Conservation (phyloP, 2,113 vertebrate species). For the Strigops habroptila region DNA sequence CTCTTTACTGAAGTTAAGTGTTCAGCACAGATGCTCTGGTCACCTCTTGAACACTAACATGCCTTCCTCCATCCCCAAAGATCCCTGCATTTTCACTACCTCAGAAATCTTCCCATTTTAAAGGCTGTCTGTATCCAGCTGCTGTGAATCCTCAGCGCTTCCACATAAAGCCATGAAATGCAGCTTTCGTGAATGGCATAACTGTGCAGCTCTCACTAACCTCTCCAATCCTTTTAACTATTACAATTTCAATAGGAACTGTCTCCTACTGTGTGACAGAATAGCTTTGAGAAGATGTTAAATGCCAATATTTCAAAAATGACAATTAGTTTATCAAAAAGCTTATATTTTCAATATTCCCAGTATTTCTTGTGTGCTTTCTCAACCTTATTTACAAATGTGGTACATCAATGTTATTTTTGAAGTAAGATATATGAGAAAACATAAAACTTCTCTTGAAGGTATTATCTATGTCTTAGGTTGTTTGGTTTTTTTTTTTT, state of each 20-base stretch:
- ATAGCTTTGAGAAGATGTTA: background rate
- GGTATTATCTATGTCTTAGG: slow-evolving; percentile 6
- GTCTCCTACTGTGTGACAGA: background rate
- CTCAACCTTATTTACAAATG: background rate
- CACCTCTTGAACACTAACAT: background rate
- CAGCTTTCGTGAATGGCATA: background rate
- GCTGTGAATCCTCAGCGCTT: background rate
- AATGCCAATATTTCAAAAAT: background rate
- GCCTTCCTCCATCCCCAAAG: background rate
- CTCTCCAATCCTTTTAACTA: background rate
- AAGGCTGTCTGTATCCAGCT: background rate
- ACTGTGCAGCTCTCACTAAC: background rate
- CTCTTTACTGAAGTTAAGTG: background rate
- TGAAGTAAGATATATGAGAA: slow-evolving; percentile 59
- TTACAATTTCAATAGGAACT: background rate
- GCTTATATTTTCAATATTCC: background rate
- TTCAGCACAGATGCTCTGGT: background rate
- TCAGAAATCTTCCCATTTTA: background rate
- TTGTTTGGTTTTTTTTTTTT: background rate
- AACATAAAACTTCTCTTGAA: slow-evolving; percentile 59
- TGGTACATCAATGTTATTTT: slow-evolving; percentile 27
- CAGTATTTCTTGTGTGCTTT: background rate
- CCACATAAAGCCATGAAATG: background rate
- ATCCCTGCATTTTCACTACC: background rate
- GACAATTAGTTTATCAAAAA: background rate